Evolutionary conservation across 2,113 vertebrate genomes (phyloP), one percentile per base, ranked within the genome.

Genomic region (Aplodontia rufa): DNA sequence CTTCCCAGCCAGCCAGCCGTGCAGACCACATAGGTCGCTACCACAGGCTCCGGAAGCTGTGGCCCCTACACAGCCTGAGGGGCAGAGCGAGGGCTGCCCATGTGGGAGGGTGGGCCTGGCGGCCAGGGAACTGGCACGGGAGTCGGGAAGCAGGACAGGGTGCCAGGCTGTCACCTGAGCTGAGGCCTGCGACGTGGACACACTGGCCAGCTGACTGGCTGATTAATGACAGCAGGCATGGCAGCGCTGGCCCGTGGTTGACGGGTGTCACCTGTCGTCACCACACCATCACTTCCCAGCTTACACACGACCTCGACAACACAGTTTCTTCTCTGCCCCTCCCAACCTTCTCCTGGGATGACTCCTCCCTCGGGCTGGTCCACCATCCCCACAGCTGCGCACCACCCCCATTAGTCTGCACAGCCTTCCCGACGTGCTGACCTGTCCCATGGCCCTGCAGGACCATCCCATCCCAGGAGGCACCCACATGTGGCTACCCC

Each of bases 11-110:
- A 95, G 96, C 68, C 96, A 42, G 96, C 98, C 96, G 87, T 97
- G 97, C 96, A 96, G 88, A 95, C 98, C 79, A n/a, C 97, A 97
- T 97, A 96, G 96, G 98, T 98, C 98, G 98, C 98, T 85, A 49
- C 88, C 93, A 98, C 97, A 97, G 89, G 84, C 97, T 96, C 94
- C 92, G 45, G n/a, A 98, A 97, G 92, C 66, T 0, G 26, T 45
- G 3, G 96, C 93, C 58, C 94, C 95, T 69, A 72, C 84, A 35
- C 97, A 93, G 97, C 47, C 40, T 8, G 0, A 2, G 64, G 64
- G 51, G 13, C 5, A 0, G 17, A 12, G 10, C 45, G 24, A 11
- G 58, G 24, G 58, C 9, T 26, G 58, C 58, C 58, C 58, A 60
- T 2, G 24, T 10, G 3, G 58, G 58, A 60, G 58, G 24, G 24